phyloP scores from a whole-genome alignment of 2,888 invertebrate species.

The Scaptomyza tumidula region DNA sequence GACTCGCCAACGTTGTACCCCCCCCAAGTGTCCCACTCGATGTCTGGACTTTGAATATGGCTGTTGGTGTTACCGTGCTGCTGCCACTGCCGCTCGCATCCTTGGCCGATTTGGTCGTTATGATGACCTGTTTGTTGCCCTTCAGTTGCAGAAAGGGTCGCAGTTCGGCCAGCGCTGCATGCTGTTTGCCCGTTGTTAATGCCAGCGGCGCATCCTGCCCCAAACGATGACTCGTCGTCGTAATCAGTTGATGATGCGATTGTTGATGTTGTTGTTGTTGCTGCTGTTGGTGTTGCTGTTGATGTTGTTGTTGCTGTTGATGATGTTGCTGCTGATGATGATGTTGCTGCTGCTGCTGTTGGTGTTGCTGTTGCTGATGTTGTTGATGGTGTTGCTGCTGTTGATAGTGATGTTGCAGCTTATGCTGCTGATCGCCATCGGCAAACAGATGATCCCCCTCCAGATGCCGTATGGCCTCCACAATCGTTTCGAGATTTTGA shows the following conservation, averaged over 20 bases:
- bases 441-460: constrained; percentile 98
- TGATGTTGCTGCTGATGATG: constrained; percentile 50
- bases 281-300: constrained; percentile 39
- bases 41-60: constrained; percentile 82
- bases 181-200: constrained; percentile 82
- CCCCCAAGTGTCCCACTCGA: constrained; percentile 13
- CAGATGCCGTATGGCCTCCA: constrained; percentile 98
- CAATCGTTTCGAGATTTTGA: constrained; percentile 98
- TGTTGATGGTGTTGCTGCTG: constrained; percentile 75
- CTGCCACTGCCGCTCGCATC: constrained; percentile 57
- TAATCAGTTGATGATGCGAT: constrained; percentile 48
- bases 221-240: constrained; percentile 48
- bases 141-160: constrained; percentile 88
- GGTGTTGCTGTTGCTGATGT: constrained; percentile 59
- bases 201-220: constrained; percentile 83
- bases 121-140: constrained; percentile 83
- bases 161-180: constrained; percentile 86
- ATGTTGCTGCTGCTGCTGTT: constrained; percentile 37
- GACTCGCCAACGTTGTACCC: constrained; percentile 42
- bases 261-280: constrained; percentile 52
- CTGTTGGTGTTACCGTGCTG: constrained; percentile 77
- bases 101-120: constrained; percentile 74
- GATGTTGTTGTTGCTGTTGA: constrained; percentile 71
- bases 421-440: constrained; percentile 86
- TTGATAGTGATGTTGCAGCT: constrained; percentile 69